Conservation (phyloP, 2,797 vertebrate species). For the Ateles fusciceps region DNA sequence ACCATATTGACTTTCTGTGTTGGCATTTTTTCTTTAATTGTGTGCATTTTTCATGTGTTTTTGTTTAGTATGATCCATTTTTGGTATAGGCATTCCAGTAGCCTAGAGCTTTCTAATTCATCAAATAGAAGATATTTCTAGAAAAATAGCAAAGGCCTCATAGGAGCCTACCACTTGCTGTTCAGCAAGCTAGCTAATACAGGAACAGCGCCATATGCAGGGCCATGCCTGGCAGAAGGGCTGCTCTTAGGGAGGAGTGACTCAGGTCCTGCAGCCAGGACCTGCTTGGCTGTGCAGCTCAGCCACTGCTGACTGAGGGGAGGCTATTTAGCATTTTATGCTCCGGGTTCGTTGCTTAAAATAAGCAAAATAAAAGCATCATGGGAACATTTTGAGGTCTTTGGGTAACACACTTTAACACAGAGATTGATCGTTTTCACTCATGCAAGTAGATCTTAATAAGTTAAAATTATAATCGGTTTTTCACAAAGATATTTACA, state of each 20-base stretch:
- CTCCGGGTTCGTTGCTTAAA: neutral
- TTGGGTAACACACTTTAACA: neutral
- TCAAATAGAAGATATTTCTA: neutral
- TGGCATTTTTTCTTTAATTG: neutral
- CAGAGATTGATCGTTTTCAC: neutral
- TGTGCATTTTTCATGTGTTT: neutral
- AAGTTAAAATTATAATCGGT: neutral
- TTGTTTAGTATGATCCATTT: neutral
- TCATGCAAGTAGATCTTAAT: neutral
- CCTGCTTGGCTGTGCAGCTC: neutral
- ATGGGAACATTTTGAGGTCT: neutral
- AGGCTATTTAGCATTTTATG: neutral
- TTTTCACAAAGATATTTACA: neutral
- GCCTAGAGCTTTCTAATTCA: neutral
- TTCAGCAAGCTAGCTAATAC: neutral
- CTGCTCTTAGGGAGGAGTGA: neutral
- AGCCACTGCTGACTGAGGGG: neutral
- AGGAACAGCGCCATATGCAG: neutral
- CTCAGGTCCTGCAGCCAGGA: neutral
- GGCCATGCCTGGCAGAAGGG: neutral
- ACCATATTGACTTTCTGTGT: neutral
- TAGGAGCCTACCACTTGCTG: neutral
- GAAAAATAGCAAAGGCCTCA: neutral
- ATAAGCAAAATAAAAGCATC: neutral
- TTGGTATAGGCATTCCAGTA: neutral